Evolutionary conservation across 23 tunicate genomes (phyloP), one percentile per base, ranked within the genome.

Genomic region (Oikopleura vanhoeffeni): DNA sequence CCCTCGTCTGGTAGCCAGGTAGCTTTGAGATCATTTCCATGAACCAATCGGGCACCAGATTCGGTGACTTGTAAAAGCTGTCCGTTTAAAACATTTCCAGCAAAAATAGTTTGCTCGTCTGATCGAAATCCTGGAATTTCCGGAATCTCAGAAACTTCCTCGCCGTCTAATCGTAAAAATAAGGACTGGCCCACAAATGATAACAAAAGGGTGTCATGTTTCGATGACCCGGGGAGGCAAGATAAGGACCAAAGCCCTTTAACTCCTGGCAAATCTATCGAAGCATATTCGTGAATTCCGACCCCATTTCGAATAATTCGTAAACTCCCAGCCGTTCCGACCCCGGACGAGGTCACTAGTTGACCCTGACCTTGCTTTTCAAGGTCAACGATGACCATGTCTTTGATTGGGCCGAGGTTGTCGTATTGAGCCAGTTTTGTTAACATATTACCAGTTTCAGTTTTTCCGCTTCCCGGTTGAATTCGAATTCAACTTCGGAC

Each of bases 211-310:
- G 96, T 85, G 86, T 95, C 99, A 67, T 88, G 87, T 49, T 85
- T 90, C n/a, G 83, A 33, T 1, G 75, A 30, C 1, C 76, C 41
- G 67, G 86, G 36, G 32, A 38, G 28, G 40, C 32, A 40, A 1
- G 85, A 8, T 41, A 41, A 38, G 32, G 40, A 39, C 39, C 57
- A 84, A 18, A 1, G 39, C 87, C 93, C 97, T 67, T 89, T 89
- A 3, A 93, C 88, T 32, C 98, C 89, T 0, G 92, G 90, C 60
- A 93, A 42, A 85, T 95, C 99, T 38, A 95, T 89, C 77, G 91
- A 88, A 0, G 99, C 99, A 71, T 95, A 94, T 67, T 95, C 99
- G 39, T 95, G 99, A 41, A 95, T 95, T 40, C 99, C 99, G 41
- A 95, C 91, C 40, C 99, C 99, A 67, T 95, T 95, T 41, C 99